Conservation (phyloP, 2,113 vertebrate genomes). For the Neotoma lepida region DNA sequence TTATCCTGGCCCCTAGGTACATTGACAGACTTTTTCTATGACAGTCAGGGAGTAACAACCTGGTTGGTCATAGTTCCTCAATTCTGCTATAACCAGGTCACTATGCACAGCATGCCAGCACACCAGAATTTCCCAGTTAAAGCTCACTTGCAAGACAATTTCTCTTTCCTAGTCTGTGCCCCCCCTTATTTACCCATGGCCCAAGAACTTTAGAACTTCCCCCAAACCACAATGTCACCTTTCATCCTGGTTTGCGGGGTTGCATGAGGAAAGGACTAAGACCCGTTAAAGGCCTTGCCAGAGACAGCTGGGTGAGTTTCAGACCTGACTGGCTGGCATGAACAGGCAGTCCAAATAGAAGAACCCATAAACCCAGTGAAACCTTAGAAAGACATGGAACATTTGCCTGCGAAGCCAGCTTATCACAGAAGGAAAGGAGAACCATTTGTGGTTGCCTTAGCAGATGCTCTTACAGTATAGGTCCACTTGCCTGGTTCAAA, state of each 20-base stretch:
- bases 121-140: not conserved
- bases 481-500: not conserved
- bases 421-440: rapidly evolving
- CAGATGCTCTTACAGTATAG: rapidly evolving
- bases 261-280: not conserved
- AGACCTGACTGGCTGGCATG: too few species aligned
- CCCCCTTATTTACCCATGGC: not conserved
- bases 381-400: rapidly evolving
- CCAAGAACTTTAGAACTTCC: too few species aligned
- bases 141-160: not conserved
- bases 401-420: not conserved
- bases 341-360: not conserved
- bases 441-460: too few species aligned
- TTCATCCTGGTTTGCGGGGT: not conserved
- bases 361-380: not conserved
- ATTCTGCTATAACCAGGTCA: not conserved
- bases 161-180: not conserved
- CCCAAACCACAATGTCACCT: too few species aligned
- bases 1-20: not conserved
- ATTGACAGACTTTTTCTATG: not conserved
- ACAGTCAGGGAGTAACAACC: not conserved
- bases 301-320: not conserved
- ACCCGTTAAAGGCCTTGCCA: not conserved
- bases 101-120: not conserved
- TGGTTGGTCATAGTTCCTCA: not conserved